Percentiles rank a stretch among this genome's conserved stretches.
These are phyloP conservation scores for Apostichopus leukothele DNA, from an alignment of 53 echinoderm and acorn worm species.

Conservation along the genomic window DNA sequence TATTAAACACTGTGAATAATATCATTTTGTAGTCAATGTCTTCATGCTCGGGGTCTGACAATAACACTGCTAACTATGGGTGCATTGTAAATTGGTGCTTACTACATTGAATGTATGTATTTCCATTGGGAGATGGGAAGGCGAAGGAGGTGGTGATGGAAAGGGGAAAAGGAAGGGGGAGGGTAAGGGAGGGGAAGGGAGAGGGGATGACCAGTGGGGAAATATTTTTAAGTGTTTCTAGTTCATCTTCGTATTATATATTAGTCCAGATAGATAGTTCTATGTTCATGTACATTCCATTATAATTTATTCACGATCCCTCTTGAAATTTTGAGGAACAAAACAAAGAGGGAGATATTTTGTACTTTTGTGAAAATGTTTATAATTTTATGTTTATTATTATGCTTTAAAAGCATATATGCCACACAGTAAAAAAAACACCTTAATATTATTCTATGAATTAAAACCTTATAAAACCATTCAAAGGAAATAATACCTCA, in stretches of 20 bases:
- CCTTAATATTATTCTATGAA: not conserved
- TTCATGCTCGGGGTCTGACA: too few species aligned
- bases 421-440: not conserved
- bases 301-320: not conserved
- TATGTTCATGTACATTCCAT: slow-evolving; percentile 1
- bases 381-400: not conserved
- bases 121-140: too few species aligned
- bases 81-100: too few species aligned
- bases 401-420: not conserved
- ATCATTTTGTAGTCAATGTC: too few species aligned
- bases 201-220: too few species aligned
- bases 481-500: too few species aligned
- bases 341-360: not conserved
- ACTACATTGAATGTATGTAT: too few species aligned
- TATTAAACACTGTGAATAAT: too few species aligned
- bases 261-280: not conserved
- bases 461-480: too few species aligned
- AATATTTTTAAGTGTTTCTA: not conserved
- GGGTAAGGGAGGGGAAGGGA: not conserved
- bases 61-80: too few species aligned
- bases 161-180: not conserved
- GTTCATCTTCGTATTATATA: not conserved
- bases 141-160: not conserved
- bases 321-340: too few species aligned
- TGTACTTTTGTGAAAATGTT: not conserved